These are phyloP conservation scores for Pseudopleuronectes americanus DNA, from an alignment of 2,797 vertebrate species.

Conservation along the genomic window DNA sequence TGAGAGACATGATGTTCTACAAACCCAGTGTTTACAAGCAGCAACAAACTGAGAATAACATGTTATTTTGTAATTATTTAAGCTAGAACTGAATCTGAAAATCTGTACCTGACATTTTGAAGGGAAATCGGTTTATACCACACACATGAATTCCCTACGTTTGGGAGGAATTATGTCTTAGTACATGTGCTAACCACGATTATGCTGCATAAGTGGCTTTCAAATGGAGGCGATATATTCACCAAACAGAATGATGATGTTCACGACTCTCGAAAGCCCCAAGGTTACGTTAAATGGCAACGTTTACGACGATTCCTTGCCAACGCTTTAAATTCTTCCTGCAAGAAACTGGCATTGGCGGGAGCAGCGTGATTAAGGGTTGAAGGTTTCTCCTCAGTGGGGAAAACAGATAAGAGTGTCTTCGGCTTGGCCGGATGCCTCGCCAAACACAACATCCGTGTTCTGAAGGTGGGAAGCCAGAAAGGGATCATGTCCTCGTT, in stretches of 20 bases:
- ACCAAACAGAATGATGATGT: conserved; percentile 7
- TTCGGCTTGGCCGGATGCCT: neutral
- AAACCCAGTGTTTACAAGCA: conserved; percentile 40
- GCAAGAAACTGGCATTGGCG: neutral
- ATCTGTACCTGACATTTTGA: neutral
- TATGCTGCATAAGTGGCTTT: neutral
- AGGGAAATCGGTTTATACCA: neutral
- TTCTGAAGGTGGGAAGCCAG: neutral
- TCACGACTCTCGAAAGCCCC: conserved; percentile 1
- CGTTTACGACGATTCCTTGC: conserved; percentile 1
- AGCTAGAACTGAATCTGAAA: conserved; percentile 9
- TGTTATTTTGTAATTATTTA: conserved; percentile 30
- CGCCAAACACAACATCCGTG: neutral
- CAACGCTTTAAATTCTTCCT: neutral
- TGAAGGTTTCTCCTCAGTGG: neutral
- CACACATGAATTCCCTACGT: neutral
- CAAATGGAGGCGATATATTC: neutral
- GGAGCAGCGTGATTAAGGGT: neutral
- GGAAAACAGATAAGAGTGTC: neutral
- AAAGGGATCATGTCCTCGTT: neutral
- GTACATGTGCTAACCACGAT: neutral
- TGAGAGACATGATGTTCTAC: conserved; percentile 28
- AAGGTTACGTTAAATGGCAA: conserved; percentile 20
- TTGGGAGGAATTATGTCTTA: neutral
- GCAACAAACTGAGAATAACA: conserved; percentile 9